These are phyloP conservation scores for Daptonema setosum DNA, from an alignment of 2,888 invertebrate species.

Conservation along the genomic window DNA sequence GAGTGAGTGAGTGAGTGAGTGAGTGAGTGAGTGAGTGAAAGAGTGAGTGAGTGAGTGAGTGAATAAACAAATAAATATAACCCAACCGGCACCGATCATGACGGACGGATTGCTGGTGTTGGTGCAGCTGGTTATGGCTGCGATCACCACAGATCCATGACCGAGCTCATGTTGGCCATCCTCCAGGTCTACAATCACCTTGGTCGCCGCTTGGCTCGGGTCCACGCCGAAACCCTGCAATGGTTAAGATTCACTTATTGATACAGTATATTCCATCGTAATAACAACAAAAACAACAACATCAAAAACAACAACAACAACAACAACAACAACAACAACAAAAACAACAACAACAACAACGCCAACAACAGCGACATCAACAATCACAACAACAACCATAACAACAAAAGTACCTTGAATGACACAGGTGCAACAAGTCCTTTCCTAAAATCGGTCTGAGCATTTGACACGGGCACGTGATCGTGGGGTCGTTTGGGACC, in stretches of 20 bases:
- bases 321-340: too few species aligned
- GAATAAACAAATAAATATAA: neutral
- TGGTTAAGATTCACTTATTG: neutral
- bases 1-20: too few species aligned
- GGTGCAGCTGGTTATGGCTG: slow-evolving; percentile 91
- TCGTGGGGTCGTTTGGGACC: slow-evolving; percentile 95
- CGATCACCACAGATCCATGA: slow-evolving; percentile 65
- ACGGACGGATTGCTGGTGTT: slow-evolving; percentile 95
- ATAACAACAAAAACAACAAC: too few species aligned
- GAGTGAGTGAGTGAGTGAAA: too few species aligned
- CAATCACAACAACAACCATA: too few species aligned
- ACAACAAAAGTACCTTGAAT: too few species aligned
- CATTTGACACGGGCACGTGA: slow-evolving; percentile 62
- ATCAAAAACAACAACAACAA: too few species aligned
- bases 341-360: too few species aligned
- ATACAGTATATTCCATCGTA: too few species aligned
- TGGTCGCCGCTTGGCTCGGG: slow-evolving; percentile 14
- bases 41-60: too few species aligned
- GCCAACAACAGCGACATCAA: too few species aligned
- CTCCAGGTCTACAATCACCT: slow-evolving; percentile 9
- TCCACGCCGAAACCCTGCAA: slow-evolving; percentile 21
- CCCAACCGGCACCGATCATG: slow-evolving; percentile 72
- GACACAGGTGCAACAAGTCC: slow-evolving; percentile 66
- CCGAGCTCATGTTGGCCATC: slow-evolving; percentile 9
- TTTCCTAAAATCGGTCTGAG: slow-evolving; percentile 64